Base-by-base conservation (phyloP, 2,113 vertebrate species). In the Cyprinodon brontotheroides region DNA sequence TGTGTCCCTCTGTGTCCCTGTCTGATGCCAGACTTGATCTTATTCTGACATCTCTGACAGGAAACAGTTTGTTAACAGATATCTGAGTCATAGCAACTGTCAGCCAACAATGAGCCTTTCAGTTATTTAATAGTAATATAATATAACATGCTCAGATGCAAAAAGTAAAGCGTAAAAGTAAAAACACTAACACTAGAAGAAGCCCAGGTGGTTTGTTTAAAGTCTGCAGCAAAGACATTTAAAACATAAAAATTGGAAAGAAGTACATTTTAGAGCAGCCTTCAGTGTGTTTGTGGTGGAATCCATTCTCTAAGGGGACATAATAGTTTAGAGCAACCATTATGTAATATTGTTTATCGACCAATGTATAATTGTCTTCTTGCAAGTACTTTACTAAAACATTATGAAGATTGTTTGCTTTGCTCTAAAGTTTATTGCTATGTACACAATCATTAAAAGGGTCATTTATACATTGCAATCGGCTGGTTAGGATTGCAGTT, bases 31-130 rank as follows among this genome's bases (percentile, higher is more conserved):
- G 89, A 84, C 82, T 89, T 93, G 88, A 93, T 93, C 92, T 90
- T 92, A 92, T 89, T 80, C 83, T 93, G 92, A 93, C 92, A 92
- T 92, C 89, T 80, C 83, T 93, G 92, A 93, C 92, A 93, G 92
- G 89, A 92, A 91, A 88, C 78, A 88, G 89, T 91, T 88, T 92
- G 91, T 90, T 91, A 90, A 92, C 92, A 87, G 85, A 87, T 91
- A 91, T 92, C 89, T 87, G 82, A 92, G 89, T 91, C 81, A 59
- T 76, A 72, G 90, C 65, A 61, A 78, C 72, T 75, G 78, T 80
- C 85, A 89, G 88, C 90, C 91, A 88, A 90, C 77, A 77, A 74
- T 82, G 84, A 91, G 77, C 84, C 84, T 89, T 80, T 85, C 40
- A 36, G 75, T 85, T 81, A 76, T 81, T 91, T 83, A 74, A 72